Evolutionary conservation across 2,888 invertebrate species (phyloP), one percentile per base, ranked within the genome.

Genomic region (Allacma fusca): DNA sequence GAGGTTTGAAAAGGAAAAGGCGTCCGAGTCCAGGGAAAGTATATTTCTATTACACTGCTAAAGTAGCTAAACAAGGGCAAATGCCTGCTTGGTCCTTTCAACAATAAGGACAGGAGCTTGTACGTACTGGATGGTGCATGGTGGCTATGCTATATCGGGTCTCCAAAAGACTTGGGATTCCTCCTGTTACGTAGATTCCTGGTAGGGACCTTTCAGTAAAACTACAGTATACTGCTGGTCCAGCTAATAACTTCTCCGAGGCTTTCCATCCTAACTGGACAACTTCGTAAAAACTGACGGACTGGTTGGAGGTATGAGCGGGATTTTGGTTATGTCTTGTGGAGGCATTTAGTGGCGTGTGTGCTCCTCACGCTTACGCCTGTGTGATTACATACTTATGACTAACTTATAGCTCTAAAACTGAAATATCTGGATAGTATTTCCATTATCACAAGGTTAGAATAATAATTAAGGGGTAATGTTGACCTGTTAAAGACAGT

Each of bases 391-490:
- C 24, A 50, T 5, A 50, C 7, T 50, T 50, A 50, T 12, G 16
- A n/a, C 2, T 26, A 59, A n/a, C n/a, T 59, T 5, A 7, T 59
- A 21, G 5, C 19, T 59, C 59, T 62, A 26, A 1, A 62, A 9
- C 62, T 21, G 24, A 62, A 62, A 24, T 24, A 24, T 7, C 26
- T 24, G 62, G 26, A n/a, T 24, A 62, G 24, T 9, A 24, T 62
- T 62, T 24, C 24, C 62, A 23, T 62, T 43, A 68, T 68, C 40
- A 68, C 29, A 40, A 40, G 68, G 40, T 40, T 62, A 29, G 68
- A 68, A 68, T 68, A 12, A 68, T 68, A 40, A 68, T 68, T 40
- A 68, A 34, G 68, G 68, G 68, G 68, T 40, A 68, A 68, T 68
- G 40, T 68, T 34, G 68, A 12, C 43, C 68, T 68, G 28, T 29